Base-by-base conservation (phyloP, 1,140 invertebrate species). In the Augochlora pura region DNA sequence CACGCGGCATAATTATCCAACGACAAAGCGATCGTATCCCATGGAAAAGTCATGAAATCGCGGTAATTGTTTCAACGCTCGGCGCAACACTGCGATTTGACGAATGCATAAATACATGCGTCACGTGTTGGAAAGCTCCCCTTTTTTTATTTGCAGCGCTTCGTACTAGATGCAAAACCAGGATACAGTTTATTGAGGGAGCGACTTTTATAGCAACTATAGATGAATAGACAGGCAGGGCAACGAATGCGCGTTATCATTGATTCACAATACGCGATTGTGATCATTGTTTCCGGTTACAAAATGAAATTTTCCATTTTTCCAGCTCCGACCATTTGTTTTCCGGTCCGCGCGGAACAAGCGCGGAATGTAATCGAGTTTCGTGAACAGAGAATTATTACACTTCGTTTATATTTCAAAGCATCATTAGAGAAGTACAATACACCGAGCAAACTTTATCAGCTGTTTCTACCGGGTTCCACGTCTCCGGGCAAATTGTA, bases 371-470 rank as follows among this genome's bases (percentile, higher is more conserved):
- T 27, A 38, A 32, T 62, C 27, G 14, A 32, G 42, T 38, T 38
- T 2, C 12, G 60, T 18, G 5, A 38, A 38, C 25, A 7, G 10
- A 42, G 25, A 63, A 21, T 52, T n/a, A 62, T 62, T 32, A 23
- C 18, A 46, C 46, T 60, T 46, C 18, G 5, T 25, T 62, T 0
- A n/a, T 25, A 18, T 52, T 52, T 52, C 49, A n/a, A 21, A 21
- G 52, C 4, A 32, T 60, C 69, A 49, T 73, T 73, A 73, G 14
- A 39, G 27, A 25, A 65, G 12, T 6, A 38, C 27, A 46, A 60
- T 46, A 25, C 14, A 18, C 1, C 0, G 25, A 16, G 25, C 3
- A 14, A 69, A 69, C 16, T 68, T 77, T 69, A 49, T 62, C 57
- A 12, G 32, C 42, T 25, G 32, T 62, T 60, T 69, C 14, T 69